Evolutionary conservation across 2,113 vertebrate species (phyloP), one percentile per base, ranked within the genome.

Genomic region (Misgurnus mizolepis): DNA sequence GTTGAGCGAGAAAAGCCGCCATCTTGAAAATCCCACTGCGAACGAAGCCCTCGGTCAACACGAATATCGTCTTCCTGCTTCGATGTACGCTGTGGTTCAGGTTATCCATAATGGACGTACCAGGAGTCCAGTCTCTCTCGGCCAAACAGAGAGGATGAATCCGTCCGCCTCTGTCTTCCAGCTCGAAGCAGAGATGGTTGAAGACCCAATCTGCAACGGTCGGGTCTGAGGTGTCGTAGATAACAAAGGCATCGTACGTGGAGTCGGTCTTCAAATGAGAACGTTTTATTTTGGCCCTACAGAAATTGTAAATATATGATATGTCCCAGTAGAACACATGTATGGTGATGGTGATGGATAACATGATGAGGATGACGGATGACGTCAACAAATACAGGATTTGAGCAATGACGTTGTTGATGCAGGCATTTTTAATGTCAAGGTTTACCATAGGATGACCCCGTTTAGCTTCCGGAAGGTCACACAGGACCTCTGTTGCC

Each of bases 41-140:
- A 1, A 84, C 56, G 6, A 89, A 89, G 11, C 85, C 84, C 78
- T 88, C 88, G 5, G 89, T 85, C 39, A 84, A 53, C 58, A 88
- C 83, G 77, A 90, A 89, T 4, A 85, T 65, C 0, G 89, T 88
- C 79, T 94, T 92, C 79, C 87, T 90, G 85, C 91, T 90, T n/a
- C 74, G 87, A 27, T 85, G 87, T 55, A 92, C 81, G 39, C 87
- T 91, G 43, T 90, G 87, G 43, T 86, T 83, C 22, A 91, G 86
- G 75, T 90, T 93, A n/a, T 93, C 91, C 0, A 80, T 85, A 22
- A 88, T 79, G 53, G 89, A 74, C 9, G 86, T 84, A 3, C 88
- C 87, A 0, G 87, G 84, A 11, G 88, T 85, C 88, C 90, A 92
- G 10, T 86, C 87, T 11, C 83, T 87, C 77, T 86, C 81, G 34